A percentile compares a stretch with the other conserved stretches of the same genome.
These are phyloP conservation scores for Arrhamphus sclerolepis DNA, from an alignment of 2,797 vertebrate genomes.

Conservation along the genomic window DNA sequence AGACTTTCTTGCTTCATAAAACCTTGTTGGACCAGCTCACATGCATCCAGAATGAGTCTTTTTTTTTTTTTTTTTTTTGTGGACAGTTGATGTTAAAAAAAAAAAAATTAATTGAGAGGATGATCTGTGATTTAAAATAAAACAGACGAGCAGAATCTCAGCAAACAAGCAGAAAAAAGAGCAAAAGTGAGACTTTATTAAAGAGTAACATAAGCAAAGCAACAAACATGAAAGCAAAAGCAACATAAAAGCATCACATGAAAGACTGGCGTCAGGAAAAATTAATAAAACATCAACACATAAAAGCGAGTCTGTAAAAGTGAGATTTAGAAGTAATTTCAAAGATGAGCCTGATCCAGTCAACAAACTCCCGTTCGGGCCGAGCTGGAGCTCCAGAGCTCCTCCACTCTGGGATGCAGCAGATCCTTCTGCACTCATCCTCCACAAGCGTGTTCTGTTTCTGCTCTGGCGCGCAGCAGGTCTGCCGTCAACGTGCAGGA, in stretches of 20 bases:
- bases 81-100: neutral
- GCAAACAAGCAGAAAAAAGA: constrained; percentile 34
- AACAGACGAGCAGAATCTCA: neutral
- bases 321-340: constrained; percentile 42
- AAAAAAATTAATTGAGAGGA: constrained; percentile 4
- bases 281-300: constrained; percentile 63
- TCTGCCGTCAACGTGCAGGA: constrained; percentile 12
- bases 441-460: too few relatives aligned
- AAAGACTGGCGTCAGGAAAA: constrained; percentile 48
- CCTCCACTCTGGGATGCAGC: constrained; percentile 19
- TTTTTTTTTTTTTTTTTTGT: neutral
- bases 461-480: neutral
- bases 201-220: constrained; percentile 54
- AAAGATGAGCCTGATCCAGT: constrained; percentile 22
- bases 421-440: too few relatives aligned
- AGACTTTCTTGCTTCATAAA: too few relatives aligned
- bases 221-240: constrained; percentile 57
- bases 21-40: too few relatives aligned
- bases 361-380: constrained; percentile 11
- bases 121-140: constrained; percentile 10
- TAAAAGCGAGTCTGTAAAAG: constrained; percentile 52
- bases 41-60: too few relatives aligned
- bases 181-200: constrained; percentile 40
- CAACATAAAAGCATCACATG: constrained; percentile 57
- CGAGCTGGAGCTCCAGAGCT: constrained; percentile 10